A percentile compares a stretch with the other conserved stretches of the same genome.
phyloP scores from a whole-genome alignment of 2,113 vertebrate genomes.

The Pelmatolapia mariae region DNA sequence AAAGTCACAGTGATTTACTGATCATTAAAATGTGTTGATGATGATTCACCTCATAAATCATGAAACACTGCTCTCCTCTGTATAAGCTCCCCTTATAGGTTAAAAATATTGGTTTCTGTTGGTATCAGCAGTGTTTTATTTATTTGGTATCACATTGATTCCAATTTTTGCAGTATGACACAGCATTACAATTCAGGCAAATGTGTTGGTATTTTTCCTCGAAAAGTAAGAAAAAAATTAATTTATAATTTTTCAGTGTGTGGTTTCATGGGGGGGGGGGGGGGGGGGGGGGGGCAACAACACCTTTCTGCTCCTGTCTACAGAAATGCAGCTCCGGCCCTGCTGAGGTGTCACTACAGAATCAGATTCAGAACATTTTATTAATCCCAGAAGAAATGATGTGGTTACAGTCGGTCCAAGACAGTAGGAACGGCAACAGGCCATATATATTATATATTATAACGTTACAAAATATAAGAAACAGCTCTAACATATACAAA shows the following conservation, averaged over 20 bases:
- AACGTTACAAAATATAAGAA: fast-evolving
- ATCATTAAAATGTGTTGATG: background rate
- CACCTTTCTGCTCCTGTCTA: background rate
- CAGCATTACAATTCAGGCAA: background rate
- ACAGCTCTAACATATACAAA: background rate
- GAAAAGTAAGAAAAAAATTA: background rate
- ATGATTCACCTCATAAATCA: background rate
- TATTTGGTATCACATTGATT: background rate
- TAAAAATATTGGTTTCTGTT: background rate
- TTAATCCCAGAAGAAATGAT: background rate
- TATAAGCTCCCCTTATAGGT: background rate
- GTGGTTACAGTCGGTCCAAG: fast-evolving
- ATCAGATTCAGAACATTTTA: background rate
- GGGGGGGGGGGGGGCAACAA: background rate
- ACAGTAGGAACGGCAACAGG: background rate
- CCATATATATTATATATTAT: fast-evolving
- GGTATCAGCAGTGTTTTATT: background rate
- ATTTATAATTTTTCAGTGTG: fast-evolving
- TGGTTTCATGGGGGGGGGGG: background rate
- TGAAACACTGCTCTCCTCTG: background rate
- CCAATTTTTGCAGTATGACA: fast-evolving
- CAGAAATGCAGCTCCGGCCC: background rate
- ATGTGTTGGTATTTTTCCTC: background rate
- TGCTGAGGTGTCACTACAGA: background rate
- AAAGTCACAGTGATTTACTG: background rate